phyloP scores from a whole-genome alignment of 2,888 invertebrate genomes.

The Morpho achilles region DNA sequence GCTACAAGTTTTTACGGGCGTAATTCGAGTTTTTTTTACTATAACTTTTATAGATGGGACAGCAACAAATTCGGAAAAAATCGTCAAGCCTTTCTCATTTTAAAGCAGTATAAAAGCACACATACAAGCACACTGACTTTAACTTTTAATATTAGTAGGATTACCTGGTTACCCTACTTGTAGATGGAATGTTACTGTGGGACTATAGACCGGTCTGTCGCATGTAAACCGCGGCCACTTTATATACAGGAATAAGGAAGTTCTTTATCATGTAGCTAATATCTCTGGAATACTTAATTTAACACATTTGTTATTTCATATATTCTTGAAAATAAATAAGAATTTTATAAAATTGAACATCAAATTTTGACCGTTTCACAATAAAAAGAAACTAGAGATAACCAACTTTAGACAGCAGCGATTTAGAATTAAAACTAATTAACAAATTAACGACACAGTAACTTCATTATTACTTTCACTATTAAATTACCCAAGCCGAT shows the following conservation, averaged over 20 bases:
- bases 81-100: background rate
- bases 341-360: too few relatives aligned
- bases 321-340: too few relatives aligned
- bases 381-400: too few relatives aligned
- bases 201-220: conserved; percentile 16
- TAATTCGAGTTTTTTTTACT: too few relatives aligned
- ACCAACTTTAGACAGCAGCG: too few relatives aligned
- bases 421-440: too few relatives aligned
- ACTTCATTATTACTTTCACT: too few relatives aligned
- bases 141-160: background rate
- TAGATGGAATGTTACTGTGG: conserved; percentile 19
- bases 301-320: background rate
- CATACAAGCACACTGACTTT: background rate
- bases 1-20: too few relatives aligned
- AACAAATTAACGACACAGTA: too few relatives aligned
- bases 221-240: conserved; percentile 15
- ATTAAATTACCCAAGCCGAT: too few relatives aligned
- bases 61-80: background rate
- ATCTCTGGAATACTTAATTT: conserved; percentile 1
- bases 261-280: conserved; percentile 3
- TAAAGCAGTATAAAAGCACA: background rate
- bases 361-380: too few relatives aligned
- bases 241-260: conserved; percentile 20
- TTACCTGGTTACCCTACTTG: conserved; percentile 17
- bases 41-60: too few relatives aligned